These are phyloP conservation scores for Penaeus chinensis DNA, from an alignment of 1,140 invertebrate genomes.

Conservation along the genomic window DNA sequence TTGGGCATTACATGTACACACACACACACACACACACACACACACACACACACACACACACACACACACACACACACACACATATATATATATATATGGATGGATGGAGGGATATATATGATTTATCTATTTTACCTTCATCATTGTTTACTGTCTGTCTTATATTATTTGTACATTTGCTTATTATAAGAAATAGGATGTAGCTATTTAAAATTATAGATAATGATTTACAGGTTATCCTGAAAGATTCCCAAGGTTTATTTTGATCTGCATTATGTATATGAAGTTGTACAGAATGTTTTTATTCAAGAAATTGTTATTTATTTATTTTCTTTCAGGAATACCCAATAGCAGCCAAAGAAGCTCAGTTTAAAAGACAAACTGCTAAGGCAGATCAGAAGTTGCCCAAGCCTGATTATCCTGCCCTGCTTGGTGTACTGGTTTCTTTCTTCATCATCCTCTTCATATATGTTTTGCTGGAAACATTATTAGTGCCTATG, in stretches of 20 bases:
- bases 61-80: too few species aligned
- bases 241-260: too few species aligned
- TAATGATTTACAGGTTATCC: too few species aligned
- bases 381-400: neutral
- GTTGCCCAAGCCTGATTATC: conserved; percentile 78
- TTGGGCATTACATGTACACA: too few species aligned
- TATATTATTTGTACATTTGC: too few species aligned
- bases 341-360: conserved; percentile 53
- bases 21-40: too few species aligned
- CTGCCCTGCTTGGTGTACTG: conserved; percentile 82
- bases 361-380: conserved; percentile 44
- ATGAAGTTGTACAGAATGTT: neutral
- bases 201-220: too few species aligned
- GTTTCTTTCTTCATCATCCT: conserved; percentile 86
- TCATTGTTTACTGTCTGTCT: neutral
- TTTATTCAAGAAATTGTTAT: neutral
- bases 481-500: conserved; percentile 75
- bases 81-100: neutral
- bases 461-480: conserved; percentile 89
- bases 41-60: too few species aligned
- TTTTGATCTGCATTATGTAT: too few species aligned
- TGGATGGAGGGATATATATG: neutral
- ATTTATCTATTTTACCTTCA: neutral
- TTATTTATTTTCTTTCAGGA: conserved; percentile 50
- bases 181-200: too few species aligned